Percentiles rank a stretch among this genome's conserved stretches.
phyloP scores from a whole-genome alignment of 2,888 invertebrate genomes.

The Phania funesta region DNA sequence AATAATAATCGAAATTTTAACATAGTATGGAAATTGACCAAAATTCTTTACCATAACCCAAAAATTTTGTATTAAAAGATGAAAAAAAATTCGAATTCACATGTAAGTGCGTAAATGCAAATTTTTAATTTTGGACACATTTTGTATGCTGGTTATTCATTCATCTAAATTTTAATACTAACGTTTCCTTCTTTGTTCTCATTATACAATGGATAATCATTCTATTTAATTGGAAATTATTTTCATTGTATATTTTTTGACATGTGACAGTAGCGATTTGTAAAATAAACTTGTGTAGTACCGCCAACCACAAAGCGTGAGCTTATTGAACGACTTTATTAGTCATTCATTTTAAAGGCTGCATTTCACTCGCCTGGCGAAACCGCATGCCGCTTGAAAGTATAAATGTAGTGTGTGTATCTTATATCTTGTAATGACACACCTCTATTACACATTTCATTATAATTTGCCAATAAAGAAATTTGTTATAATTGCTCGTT shows the following conservation, averaged over 20 bases:
- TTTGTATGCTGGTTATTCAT: not conserved
- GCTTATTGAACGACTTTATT: not conserved
- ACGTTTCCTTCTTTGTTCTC: not conserved
- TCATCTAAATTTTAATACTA: not conserved
- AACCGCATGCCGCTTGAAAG: not conserved
- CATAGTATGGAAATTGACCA: too few species aligned
- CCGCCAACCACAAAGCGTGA: not conserved
- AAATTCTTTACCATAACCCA: too few species aligned
- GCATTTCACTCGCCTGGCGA: not conserved
- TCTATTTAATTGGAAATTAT: constrained; percentile 30
- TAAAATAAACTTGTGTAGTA: not conserved
- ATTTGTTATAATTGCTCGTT: too few species aligned
- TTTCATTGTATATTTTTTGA: constrained; percentile 5
- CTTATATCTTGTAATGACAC: constrained; percentile 34
- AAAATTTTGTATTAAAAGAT: too few species aligned
- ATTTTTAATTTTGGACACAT: too few species aligned
- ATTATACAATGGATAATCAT: constrained; percentile 1
- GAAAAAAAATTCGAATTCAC: too few species aligned
- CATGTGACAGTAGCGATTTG: not conserved
- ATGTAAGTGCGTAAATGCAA: too few species aligned
- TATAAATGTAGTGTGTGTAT: not conserved
- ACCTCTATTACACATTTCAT: too few species aligned
- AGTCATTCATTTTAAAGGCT: constrained; percentile 4
- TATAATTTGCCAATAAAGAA: too few species aligned
- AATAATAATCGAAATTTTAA: too few species aligned